Base-by-base conservation (phyloP, 2,113 vertebrate genomes). In the Phylloscopus trochilus region DNA sequence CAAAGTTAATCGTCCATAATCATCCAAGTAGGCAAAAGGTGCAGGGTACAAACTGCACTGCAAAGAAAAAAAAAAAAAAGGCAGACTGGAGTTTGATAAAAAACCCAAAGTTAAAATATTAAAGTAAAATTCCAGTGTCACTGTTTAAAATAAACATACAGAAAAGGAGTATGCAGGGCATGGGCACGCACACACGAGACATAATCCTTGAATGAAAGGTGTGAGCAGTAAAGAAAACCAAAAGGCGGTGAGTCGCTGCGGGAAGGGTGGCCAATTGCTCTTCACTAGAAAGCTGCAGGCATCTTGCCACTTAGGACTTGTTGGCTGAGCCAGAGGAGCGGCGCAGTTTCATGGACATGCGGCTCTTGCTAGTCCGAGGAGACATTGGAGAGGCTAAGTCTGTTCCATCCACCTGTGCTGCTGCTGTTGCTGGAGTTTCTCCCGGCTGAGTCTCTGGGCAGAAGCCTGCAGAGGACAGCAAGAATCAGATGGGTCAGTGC, bases 271-370 rank as follows among this genome's bases (percentile, higher is more conserved):
- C 90, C 49, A 49, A 21, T 53, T 0, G 53, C 77, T 51, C 84
- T 10, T 83, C 21, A 10, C 70, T 52, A 43, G 89, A 31, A 81
- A 95, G 90, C 92, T 93, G 95, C 83, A 78, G 87, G 92, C 91
- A 89, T 92, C 80, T 81, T 8, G 37, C 84, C 95, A 27, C 92
- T 98, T 91, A 99, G 97, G 99, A 99, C 97, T 99, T 99, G 97
- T 99, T 99, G 98, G 99, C 99, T 7, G 99, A 99, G 96, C 99
- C 99, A 7, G 99, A 99, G 76, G 99, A 99, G 87, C 99, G 99
- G 33, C 99, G 99, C 93, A 99, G 98, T 97, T 99, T 99, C 98
- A 99, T 99, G 95, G 99, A 99, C 99, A 99, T 99, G 96, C 99
- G 99, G 97, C 98, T 99, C 98, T 99, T 99, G 99, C 99, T 99